A percentile compares a stretch with the other conserved stretches of the same genome.
Evolutionary conservation across 2,113 vertebrate genomes (phyloP).

Genomic region (Paralichthys olivaceus): DNA sequence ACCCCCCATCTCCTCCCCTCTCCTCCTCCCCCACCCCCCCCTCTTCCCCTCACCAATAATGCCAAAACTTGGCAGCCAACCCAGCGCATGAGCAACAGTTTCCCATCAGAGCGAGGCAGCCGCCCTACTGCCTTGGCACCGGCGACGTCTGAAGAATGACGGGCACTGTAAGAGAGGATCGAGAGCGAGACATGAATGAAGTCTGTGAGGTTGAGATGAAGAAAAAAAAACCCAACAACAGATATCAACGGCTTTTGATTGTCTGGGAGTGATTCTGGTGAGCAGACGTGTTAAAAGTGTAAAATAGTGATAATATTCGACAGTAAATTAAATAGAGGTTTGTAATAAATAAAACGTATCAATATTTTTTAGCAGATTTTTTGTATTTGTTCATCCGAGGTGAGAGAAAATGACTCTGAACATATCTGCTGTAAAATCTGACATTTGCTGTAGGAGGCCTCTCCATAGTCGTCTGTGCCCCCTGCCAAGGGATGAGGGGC

Average conservation of each 20-base stretch:
- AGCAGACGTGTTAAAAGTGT: not conserved
- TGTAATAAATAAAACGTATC: not conserved
- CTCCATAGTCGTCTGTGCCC: conserved; percentile 40
- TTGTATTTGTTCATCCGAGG: not conserved
- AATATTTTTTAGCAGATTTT: not conserved
- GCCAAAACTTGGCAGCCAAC: conserved; percentile 85
- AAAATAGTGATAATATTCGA: not conserved
- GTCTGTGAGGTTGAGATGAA: conserved; percentile 47
- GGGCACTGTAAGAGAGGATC: conserved; percentile 71
- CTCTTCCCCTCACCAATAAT: conserved; percentile 68
- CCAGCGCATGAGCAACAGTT: conserved; percentile 81
- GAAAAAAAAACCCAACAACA: conserved; percentile 41
- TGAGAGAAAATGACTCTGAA: not conserved
- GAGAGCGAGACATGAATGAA: conserved; percentile 76
- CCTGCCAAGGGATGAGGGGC: conserved; percentile 67
- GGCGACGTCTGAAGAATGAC: conserved; percentile 74
- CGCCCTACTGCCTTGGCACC: conserved; percentile 80
- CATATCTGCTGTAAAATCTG: conserved; percentile 50
- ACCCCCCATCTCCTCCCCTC: not conserved
- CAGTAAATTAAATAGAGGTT: not conserved
- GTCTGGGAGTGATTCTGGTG: conserved; percentile 43
- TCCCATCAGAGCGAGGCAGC: conserved; percentile 81
- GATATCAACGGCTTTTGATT: conserved; percentile 55
- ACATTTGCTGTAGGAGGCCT: conserved; percentile 53
- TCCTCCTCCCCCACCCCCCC: not conserved